Conservation (phyloP, 2,888 invertebrate genomes). For the Drosophila limbata region DNA sequence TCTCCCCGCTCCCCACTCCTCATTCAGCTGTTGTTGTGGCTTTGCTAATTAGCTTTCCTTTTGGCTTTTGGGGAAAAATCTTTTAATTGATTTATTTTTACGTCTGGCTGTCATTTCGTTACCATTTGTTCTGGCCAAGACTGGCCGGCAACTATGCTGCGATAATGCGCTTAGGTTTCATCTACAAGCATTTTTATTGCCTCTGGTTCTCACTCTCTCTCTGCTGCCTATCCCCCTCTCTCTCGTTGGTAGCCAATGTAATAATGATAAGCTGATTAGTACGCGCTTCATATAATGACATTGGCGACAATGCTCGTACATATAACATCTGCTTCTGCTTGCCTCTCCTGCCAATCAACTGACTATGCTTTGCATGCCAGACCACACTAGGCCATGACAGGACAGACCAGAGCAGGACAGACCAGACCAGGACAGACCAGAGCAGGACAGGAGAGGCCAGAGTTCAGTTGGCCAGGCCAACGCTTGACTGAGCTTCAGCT, state of each 20-base stretch:
- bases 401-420: background rate
- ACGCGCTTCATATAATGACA: constrained; percentile 65
- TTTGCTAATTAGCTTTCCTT: constrained; percentile 53
- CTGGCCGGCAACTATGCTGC: constrained; percentile 30
- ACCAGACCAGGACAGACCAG: background rate
- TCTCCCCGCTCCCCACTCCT: background rate
- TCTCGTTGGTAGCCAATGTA: constrained; percentile 41
- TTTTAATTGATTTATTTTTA: constrained; percentile 61
- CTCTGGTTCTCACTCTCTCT: background rate
- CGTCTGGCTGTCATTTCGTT: constrained; percentile 25
- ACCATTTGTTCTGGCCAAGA: constrained; percentile 12
- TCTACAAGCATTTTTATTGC: constrained; percentile 62
- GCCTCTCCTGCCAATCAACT: constrained; percentile 22
- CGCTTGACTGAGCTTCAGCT: constrained; percentile 9
- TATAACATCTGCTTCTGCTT: constrained; percentile 34
- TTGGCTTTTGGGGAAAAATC: constrained; percentile 47
- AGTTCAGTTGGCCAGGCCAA: background rate
- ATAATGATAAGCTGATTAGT: constrained; percentile 78
- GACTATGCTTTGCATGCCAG: constrained; percentile 40
- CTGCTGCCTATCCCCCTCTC: background rate
- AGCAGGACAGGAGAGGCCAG: background rate
- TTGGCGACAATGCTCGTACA: constrained; percentile 57
- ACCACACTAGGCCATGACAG: background rate
- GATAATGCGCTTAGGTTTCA: constrained; percentile 49
- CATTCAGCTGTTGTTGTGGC: background rate